Evolutionary conservation across 1,140 invertebrate species (phyloP).

Genomic region (Drosophila navojoa): DNA sequence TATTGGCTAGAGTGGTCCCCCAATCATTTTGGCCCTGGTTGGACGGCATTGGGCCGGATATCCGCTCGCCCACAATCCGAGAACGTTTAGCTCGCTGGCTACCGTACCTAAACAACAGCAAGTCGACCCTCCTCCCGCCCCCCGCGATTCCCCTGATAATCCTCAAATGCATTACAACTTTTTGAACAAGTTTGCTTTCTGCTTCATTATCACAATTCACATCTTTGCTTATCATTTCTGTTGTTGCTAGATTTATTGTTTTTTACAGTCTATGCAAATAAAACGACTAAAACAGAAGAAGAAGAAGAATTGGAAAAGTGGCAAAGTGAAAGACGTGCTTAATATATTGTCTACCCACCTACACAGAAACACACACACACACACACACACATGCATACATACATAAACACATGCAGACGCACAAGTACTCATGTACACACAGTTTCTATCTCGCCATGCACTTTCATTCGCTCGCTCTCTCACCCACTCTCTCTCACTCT

Average conservation of each 20-base stretch:
- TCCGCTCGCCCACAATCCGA: constrained; percentile 11
- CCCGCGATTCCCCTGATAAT: not conserved
- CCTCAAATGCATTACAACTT: constrained; percentile 22
- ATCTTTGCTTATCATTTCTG: constrained; percentile 64
- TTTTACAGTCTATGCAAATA: constrained; percentile 50
- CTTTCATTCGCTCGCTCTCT: constrained; percentile 52
- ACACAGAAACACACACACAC: constrained; percentile 3
- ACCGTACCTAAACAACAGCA: not conserved
- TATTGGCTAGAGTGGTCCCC: not conserved
- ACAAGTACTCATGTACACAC: no score
- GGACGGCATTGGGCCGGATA: constrained; percentile 17
- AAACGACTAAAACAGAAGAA: constrained; percentile 10
- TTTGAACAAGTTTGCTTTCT: constrained; percentile 23
- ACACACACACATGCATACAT: constrained; percentile 16
- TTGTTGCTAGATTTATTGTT: constrained; percentile 12
- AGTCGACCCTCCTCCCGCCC: not conserved
- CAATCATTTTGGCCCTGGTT: constrained; percentile 9
- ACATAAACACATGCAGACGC: constrained; percentile 16
- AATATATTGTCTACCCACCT: constrained; percentile 31
- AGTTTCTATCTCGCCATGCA: constrained; percentile 48
- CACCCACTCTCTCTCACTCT: constrained; percentile 1
- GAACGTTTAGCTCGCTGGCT: not conserved
- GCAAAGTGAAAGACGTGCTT: constrained; percentile 34
- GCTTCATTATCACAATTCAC: constrained; percentile 53
- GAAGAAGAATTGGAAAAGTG: not conserved